phyloP scores from a whole-genome alignment of 2,888 invertebrate species.

The Cryptosula pallasiana region DNA sequence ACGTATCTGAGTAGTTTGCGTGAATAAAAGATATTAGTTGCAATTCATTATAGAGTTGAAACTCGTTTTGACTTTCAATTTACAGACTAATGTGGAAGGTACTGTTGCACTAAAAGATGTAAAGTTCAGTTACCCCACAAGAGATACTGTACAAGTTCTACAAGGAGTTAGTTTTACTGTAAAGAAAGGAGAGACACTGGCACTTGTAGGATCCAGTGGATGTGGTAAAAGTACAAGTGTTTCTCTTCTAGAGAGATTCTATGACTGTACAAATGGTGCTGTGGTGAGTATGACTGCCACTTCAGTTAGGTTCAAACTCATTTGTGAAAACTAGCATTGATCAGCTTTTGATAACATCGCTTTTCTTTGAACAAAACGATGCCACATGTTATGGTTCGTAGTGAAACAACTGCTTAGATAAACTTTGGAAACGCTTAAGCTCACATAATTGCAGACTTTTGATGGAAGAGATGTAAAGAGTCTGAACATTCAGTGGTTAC shows the following conservation, averaged over 20 bases:
- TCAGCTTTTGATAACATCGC: no score
- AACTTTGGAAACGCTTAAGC: no score
- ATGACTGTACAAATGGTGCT: constrained; percentile 30
- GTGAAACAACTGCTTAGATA: no score
- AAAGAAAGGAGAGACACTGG: constrained; percentile 31
- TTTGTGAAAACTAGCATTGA: no score
- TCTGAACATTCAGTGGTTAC: constrained; percentile 26
- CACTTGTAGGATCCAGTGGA: constrained; percentile 32
- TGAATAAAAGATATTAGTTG: neutral
- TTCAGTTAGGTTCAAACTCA: no score
- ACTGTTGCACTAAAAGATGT: constrained; percentile 24
- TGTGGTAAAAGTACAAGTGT: constrained; percentile 32
- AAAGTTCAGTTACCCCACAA: constrained; percentile 28
- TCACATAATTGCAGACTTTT: constrained; percentile 30
- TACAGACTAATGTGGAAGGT: constrained; percentile 11
- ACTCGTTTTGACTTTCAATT: no score
- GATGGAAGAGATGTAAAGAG: constrained; percentile 15
- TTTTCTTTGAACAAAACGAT: no score
- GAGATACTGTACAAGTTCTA: constrained; percentile 29
- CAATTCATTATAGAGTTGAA: neutral
- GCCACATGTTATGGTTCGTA: no score
- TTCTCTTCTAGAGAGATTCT: constrained; percentile 32
- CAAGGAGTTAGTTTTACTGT: constrained; percentile 37
- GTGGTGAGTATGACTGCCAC: constrained; percentile 30
- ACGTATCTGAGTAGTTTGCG: no score